Evolutionary conservation across 2,888 invertebrate species (phyloP).

Genomic region (Sesamia inferens): DNA sequence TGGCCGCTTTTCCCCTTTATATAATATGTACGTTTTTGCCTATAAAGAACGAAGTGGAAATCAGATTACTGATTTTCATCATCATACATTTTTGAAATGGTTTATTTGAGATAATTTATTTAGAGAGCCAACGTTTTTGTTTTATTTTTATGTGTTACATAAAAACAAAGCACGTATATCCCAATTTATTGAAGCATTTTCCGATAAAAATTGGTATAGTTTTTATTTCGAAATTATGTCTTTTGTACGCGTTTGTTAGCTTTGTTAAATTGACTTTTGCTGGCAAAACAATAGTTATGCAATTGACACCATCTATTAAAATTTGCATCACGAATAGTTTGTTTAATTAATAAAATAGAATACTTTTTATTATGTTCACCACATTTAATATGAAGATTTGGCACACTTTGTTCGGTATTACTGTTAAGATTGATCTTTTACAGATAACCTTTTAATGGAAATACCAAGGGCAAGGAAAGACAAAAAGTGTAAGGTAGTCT

Average conservation of each 20-base stretch:
- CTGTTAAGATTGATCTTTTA: too few species aligned
- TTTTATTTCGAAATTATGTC: not conserved
- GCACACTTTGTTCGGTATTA: too few species aligned
- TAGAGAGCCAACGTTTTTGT: not conserved
- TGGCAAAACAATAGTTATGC: not conserved
- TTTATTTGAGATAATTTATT: not conserved
- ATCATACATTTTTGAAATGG: not conserved
- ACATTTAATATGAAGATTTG: too few species aligned
- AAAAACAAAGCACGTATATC: conserved; percentile 3
- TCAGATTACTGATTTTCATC: conserved; percentile 2
- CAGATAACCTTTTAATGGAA: too few species aligned
- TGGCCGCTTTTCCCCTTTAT: not conserved
- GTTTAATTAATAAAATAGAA: not conserved
- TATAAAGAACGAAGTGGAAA: conserved; percentile 2
- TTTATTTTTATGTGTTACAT: not conserved
- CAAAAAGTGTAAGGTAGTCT: too few species aligned
- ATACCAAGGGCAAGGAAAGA: too few species aligned
- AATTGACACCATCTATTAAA: not conserved
- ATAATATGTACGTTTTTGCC: conserved; percentile 4
- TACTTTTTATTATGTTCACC: too few species aligned
- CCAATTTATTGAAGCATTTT: not conserved
- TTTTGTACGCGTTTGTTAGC: not conserved
- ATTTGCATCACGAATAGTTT: not conserved
- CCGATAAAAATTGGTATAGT: not conserved
- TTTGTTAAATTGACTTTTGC: not conserved